Percentiles rank a stretch among this genome's conserved stretches.
Evolutionary conservation across 2,113 vertebrate genomes (phyloP).

Genomic region (Odobenus rosmarus): DNA sequence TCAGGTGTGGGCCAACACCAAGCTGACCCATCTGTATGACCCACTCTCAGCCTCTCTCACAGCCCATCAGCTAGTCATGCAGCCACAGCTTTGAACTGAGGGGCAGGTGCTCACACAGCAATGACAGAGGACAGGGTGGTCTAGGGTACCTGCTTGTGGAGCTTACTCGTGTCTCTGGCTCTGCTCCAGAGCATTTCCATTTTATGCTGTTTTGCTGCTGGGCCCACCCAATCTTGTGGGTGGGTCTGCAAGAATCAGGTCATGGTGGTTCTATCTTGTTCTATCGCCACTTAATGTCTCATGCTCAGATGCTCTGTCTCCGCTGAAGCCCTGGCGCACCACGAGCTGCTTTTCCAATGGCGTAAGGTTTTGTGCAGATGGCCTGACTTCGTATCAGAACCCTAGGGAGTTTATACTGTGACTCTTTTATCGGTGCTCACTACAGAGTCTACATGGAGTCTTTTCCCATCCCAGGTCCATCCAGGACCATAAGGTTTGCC

Average conservation of each 20-base stretch:
- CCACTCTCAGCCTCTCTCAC: fast-evolving
- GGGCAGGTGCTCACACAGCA: background rate
- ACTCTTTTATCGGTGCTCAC: background rate
- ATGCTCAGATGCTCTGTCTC: background rate
- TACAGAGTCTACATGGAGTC: background rate
- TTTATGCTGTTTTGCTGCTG: background rate
- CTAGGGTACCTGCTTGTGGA: background rate
- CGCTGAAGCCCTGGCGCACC: background rate
- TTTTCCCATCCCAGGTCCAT: no score
- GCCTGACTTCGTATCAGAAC: background rate
- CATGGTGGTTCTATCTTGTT: fast-evolving
- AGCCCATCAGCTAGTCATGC: background rate
- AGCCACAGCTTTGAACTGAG: background rate
- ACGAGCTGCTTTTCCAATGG: background rate
- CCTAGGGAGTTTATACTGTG: no score
- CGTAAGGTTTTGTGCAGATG: background rate
- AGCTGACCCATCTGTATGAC: no score
- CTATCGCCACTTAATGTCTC: background rate
- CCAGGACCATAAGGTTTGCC: background rate
- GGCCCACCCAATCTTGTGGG: background rate
- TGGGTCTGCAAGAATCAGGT: background rate
- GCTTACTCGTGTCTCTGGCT: background rate
- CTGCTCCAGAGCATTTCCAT: background rate
- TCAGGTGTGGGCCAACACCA: background rate
- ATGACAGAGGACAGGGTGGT: no score